Conservation (phyloP, 2,113 vertebrate species). For the Hippolais icterina region DNA sequence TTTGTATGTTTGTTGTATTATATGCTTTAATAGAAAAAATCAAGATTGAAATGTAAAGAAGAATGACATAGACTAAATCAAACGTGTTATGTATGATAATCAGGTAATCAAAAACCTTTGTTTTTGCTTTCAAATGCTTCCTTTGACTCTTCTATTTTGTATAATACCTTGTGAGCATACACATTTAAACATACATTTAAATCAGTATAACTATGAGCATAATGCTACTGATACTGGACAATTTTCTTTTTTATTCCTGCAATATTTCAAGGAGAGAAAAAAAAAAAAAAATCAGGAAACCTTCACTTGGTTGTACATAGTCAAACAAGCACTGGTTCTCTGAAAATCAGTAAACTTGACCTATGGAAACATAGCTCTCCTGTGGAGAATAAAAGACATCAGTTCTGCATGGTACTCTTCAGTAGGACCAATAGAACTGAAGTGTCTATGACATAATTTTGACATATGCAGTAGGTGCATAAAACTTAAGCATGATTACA, state of each 20-base stretch:
- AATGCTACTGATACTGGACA: not conserved
- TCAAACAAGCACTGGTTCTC: not conserved
- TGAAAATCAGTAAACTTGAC: not conserved
- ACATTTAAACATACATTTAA: not conserved
- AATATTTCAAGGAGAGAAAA: not conserved
- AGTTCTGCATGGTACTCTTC: not conserved
- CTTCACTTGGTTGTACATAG: not conserved
- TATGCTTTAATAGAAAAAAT: not conserved
- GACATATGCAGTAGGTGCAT: not conserved
- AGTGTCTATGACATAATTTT: not conserved
- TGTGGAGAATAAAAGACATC: not conserved
- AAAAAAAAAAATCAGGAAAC: not conserved
- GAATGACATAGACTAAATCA: not conserved
- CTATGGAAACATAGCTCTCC: not conserved
- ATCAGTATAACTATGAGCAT: not conserved
- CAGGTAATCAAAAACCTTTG: not conserved
- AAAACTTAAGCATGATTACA: not conserved
- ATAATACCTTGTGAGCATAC: not conserved
- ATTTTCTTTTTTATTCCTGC: not conserved
- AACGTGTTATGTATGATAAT: not conserved
- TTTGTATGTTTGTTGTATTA: not conserved
- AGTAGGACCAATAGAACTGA: not conserved
- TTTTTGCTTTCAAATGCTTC: not conserved
- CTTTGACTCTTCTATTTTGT: not conserved
- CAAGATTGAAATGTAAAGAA: not conserved